These are phyloP conservation scores for Eustalomyia histrio DNA, from an alignment of 2,888 invertebrate genomes.

Conservation along the genomic window DNA sequence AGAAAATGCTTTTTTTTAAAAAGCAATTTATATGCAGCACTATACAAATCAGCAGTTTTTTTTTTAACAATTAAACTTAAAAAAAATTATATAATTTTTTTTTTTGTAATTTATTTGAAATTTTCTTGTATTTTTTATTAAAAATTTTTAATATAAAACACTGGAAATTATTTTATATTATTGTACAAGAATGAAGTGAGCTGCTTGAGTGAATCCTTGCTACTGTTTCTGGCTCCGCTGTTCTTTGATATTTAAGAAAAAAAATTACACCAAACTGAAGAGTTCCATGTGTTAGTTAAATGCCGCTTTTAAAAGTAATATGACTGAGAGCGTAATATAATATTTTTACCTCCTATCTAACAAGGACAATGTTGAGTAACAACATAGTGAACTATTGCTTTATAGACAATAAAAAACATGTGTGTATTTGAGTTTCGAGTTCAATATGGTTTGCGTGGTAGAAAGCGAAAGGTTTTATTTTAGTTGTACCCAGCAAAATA, in stretches of 20 bases:
- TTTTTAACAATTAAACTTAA: neutral
- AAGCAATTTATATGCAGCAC: neutral
- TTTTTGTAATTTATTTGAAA: neutral
- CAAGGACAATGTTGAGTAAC: slow-evolving; percentile 57
- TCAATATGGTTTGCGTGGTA: slow-evolving; percentile 2
- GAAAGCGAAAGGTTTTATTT: slow-evolving; percentile 65
- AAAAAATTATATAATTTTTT: neutral
- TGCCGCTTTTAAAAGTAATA: slow-evolving; percentile 17
- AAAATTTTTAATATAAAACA: no score
- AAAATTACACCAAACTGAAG: slow-evolving; percentile 37
- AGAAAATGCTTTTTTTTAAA: slow-evolving; percentile 29
- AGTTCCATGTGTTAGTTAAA: neutral
- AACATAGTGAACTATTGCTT: slow-evolving; percentile 72
- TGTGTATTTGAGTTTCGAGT: neutral
- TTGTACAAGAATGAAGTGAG: slow-evolving; percentile 44
- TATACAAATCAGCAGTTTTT: neutral
- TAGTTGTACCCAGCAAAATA: no score
- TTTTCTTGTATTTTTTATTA: no score
- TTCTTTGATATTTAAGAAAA: slow-evolving; percentile 22
- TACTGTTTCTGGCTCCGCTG: slow-evolving; percentile 57
- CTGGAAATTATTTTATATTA: no score
- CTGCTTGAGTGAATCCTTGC: slow-evolving; percentile 61
- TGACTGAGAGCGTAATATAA: slow-evolving; percentile 27
- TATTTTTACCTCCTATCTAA: slow-evolving; percentile 6
- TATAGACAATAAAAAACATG: neutral